Conservation (phyloP, 2,113 vertebrate species). For the Mionectes macconnelli region DNA sequence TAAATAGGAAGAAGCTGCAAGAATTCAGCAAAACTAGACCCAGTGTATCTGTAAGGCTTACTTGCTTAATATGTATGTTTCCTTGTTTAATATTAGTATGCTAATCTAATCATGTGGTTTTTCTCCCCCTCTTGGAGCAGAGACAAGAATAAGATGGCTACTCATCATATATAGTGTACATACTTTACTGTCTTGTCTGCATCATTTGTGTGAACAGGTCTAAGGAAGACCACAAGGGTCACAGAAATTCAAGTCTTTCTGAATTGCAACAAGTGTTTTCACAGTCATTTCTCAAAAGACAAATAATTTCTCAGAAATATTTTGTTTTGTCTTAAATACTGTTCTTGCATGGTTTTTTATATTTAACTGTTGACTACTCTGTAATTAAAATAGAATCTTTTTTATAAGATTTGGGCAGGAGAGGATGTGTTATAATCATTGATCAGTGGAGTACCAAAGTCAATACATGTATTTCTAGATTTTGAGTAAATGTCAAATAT, state of each 20-base stretch:
- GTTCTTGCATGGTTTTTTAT: not conserved
- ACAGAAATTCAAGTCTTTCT: not conserved
- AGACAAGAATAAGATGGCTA: not conserved
- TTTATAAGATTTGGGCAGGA: not conserved
- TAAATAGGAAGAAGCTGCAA: not conserved
- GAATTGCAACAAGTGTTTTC: not conserved
- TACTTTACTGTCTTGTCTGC: too few species aligned
- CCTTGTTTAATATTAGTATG: not conserved
- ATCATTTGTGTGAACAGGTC: too few species aligned
- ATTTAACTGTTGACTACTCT: not conserved
- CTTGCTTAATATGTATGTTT: not conserved
- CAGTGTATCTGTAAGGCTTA: not conserved
- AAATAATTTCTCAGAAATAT: not conserved
- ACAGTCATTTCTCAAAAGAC: not conserved
- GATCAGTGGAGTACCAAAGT: not conserved
- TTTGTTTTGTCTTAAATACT: not conserved
- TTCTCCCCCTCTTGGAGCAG: not conserved
- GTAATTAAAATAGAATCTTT: not conserved
- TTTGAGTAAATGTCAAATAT: not conserved
- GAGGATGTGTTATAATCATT: not conserved
- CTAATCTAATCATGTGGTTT: not conserved
- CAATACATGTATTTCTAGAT: not conserved
- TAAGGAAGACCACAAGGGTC: too few species aligned
- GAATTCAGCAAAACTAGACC: not conserved
- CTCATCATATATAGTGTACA: not conserved